A percentile compares a stretch with the other conserved stretches of the same genome.
phyloP scores from a whole-genome alignment of 1,140 invertebrate species.

The Drosophila saltans region DNA sequence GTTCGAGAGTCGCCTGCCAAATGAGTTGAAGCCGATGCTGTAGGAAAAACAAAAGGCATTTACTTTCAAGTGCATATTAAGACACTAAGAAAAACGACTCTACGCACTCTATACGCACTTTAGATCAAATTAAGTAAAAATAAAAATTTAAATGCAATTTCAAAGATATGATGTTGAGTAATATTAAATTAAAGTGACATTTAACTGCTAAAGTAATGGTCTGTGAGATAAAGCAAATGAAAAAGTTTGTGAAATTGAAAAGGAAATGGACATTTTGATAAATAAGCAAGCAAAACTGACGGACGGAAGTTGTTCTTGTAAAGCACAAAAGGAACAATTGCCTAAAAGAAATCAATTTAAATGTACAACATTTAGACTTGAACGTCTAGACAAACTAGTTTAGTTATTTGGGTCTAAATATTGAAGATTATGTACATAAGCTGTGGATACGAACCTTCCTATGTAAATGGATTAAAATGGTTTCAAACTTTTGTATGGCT shows the following conservation, averaged over 20 bases:
- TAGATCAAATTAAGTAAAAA: slow-evolving; percentile 4
- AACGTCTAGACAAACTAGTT: too few species aligned
- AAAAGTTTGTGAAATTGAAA: neutral
- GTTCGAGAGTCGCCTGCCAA: neutral
- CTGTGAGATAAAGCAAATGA: neutral
- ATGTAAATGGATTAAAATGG: too few species aligned
- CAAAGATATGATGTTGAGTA: neutral
- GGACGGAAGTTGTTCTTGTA: too few species aligned
- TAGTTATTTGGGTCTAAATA: too few species aligned
- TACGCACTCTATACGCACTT: neutral
- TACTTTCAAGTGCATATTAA: slow-evolving; percentile 5
- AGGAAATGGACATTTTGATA: neutral
- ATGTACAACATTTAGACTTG: too few species aligned
- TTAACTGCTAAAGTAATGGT: neutral
- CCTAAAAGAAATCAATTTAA: too few species aligned
- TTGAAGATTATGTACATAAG: too few species aligned
- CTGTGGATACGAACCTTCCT: too few species aligned
- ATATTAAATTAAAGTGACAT: neutral
- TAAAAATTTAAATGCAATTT: neutral
- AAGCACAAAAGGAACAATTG: too few species aligned
- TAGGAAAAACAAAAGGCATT: slow-evolving; percentile 18
- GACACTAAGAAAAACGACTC: slow-evolving; percentile 6
- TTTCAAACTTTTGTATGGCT: too few species aligned
- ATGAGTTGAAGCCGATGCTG: neutral
- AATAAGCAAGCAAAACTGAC: too few species aligned